Conservation (phyloP, 1,140 invertebrate genomes). For the Meteorus sp. region DNA sequence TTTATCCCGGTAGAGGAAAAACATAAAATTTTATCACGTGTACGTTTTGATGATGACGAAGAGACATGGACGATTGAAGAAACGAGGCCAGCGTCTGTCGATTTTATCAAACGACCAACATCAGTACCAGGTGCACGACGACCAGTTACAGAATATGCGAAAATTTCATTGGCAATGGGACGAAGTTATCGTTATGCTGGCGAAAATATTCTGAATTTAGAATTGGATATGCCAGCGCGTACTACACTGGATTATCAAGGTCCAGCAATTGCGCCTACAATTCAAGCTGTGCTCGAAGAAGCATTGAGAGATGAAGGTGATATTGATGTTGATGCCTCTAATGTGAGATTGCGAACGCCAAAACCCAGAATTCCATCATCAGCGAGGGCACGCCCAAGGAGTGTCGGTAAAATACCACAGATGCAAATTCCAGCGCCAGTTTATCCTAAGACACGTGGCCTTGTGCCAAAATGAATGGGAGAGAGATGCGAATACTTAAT, state of each 20-base stretch:
- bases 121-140: slow-evolving; percentile 67
- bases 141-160: slow-evolving; percentile 75
- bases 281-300: slow-evolving; percentile 74
- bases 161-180: slow-evolving; percentile 64
- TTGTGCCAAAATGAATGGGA: slow-evolving; percentile 63
- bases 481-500: no score
- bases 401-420: slow-evolving; percentile 47
- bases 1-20: slow-evolving; percentile 94
- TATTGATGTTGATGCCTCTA: slow-evolving; percentile 70
- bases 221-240: slow-evolving; percentile 77
- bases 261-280: slow-evolving; percentile 70
- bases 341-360: slow-evolving; percentile 40
- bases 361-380: slow-evolving; percentile 48
- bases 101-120: slow-evolving; percentile 63
- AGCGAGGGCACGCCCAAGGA: slow-evolving; percentile 45
- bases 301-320: slow-evolving; percentile 73
- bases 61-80: slow-evolving; percentile 75
- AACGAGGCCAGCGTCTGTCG: slow-evolving; percentile 51
- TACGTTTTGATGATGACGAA: slow-evolving; percentile 84
- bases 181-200: slow-evolving; percentile 67
- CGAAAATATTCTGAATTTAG: slow-evolving; percentile 83
- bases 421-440: slow-evolving; percentile 52
- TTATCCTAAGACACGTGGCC: slow-evolving; percentile 64
- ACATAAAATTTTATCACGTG: slow-evolving; percentile 75
- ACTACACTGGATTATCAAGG: slow-evolving; percentile 80